These are phyloP conservation scores for Drosophila phalerata DNA, from an alignment of 2,888 invertebrate species.

Conservation along the genomic window DNA sequence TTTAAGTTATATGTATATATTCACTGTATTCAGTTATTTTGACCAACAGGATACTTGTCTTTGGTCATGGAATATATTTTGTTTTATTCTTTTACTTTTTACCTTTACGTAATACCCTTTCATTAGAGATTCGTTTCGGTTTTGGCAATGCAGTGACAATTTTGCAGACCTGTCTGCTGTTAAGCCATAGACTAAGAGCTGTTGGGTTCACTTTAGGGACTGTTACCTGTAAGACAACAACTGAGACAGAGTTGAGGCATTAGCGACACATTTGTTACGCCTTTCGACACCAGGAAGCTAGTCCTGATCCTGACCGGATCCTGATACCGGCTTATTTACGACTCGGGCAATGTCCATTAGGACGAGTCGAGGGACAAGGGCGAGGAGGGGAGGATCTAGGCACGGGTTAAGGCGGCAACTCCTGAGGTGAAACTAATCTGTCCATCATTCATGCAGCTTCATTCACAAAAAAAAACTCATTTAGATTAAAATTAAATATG, in stretches of 20 bases:
- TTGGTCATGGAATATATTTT: neutral
- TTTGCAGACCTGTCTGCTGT: constrained; percentile 5
- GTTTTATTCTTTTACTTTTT: neutral
- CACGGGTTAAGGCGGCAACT: constrained; percentile 14
- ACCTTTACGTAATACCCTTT: constrained; percentile 37
- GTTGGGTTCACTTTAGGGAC: neutral
- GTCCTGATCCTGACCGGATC: neutral
- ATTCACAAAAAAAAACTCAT: constrained; percentile 12
- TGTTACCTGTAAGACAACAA: constrained; percentile 16
- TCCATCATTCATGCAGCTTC: neutral
- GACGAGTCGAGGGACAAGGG: neutral
- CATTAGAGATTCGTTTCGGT: constrained; percentile 33
- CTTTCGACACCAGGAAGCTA: constrained; percentile 28
- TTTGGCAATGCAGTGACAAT: constrained; percentile 14
- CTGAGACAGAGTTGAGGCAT: constrained; percentile 25
- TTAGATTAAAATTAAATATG: constrained; percentile 43
- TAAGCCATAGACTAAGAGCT: constrained; percentile 1
- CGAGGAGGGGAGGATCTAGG: neutral
- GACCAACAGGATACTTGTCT: constrained; percentile 30
- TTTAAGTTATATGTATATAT: too few relatives aligned
- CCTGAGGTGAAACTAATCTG: constrained; percentile 22
- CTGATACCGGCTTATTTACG: constrained; percentile 35
- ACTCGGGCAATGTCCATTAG: constrained; percentile 27
- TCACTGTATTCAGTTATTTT: too few relatives aligned
- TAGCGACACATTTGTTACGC: constrained; percentile 50